Evolutionary conservation across 2,113 vertebrate species (phyloP).

Genomic region (Tetraodon nigroviridis): DNA sequence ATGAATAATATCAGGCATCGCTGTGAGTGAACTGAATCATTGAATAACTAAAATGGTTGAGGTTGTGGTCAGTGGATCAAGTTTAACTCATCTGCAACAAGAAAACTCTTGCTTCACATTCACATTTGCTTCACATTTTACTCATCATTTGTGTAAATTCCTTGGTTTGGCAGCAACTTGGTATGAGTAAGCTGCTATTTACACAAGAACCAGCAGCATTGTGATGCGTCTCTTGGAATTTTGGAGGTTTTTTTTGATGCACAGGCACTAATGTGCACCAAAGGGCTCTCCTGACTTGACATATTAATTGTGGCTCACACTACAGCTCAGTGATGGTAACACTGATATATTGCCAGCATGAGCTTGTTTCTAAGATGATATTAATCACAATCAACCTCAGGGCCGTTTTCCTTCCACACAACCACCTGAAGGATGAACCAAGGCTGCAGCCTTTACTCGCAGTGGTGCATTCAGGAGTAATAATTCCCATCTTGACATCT

Average conservation of each 20-base stretch:
- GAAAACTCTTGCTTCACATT: no score
- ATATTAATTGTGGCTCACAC: conserved; percentile 23
- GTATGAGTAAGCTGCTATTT: conserved; percentile 16
- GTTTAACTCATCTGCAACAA: neutral
- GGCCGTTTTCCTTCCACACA: conserved; percentile 43
- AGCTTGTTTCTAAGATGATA: conserved; percentile 32
- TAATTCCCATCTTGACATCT: conserved; percentile 2
- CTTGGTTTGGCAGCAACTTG: conserved; percentile 3
- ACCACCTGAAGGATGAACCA: conserved; percentile 26
- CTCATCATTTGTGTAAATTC: conserved; percentile 1
- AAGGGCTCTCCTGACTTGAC: conserved; percentile 5
- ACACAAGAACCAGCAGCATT: no score
- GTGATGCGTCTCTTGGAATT: no score
- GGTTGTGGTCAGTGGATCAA: conserved; percentile 1
- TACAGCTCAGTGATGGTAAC: conserved; percentile 32
- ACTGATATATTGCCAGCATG: conserved; percentile 32
- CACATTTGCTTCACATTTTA: neutral
- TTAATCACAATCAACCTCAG: conserved; percentile 51
- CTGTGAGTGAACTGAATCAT: neutral
- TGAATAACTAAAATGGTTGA: neutral
- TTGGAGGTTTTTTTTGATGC: neutral
- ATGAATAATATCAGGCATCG: no score
- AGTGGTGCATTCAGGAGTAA: conserved; percentile 10
- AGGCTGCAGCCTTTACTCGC: conserved; percentile 12
- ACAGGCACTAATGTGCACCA: conserved; percentile 7